A percentile compares a stretch with the other conserved stretches of the same genome.
Conservation (phyloP, 2,113 vertebrate species). For the Triplophysa dalaica region DNA sequence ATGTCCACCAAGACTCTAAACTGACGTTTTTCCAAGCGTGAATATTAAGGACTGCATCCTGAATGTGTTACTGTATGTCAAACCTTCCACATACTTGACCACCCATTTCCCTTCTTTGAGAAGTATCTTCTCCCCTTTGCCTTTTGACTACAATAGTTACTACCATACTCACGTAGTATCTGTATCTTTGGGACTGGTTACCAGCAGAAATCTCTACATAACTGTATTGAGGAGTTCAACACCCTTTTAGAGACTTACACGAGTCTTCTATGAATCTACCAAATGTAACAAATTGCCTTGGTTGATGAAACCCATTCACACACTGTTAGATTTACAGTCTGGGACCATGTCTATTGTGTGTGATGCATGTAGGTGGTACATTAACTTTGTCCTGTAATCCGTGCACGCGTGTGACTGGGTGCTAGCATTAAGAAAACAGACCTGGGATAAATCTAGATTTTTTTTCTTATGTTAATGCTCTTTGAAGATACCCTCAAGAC, state of each 20-base stretch:
- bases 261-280: slow-evolving; percentile 1
- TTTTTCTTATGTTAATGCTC: no score
- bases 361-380: neutral
- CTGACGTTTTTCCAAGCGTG: slow-evolving; percentile 46
- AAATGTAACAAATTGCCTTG: slow-evolving; percentile 27
- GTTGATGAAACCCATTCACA: slow-evolving; percentile 9
- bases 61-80: slow-evolving; percentile 41
- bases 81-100: slow-evolving; percentile 24
- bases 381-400: neutral
- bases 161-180: neutral
- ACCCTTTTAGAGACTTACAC: slow-evolving; percentile 1
- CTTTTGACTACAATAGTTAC: slow-evolving; percentile 37
- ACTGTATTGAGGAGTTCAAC: slow-evolving; percentile 34
- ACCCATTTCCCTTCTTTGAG: slow-evolving; percentile 6
- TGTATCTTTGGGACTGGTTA: slow-evolving; percentile 16
- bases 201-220: slow-evolving; percentile 11
- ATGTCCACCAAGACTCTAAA: slow-evolving; percentile 65
- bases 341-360: neutral
- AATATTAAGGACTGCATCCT: slow-evolving; percentile 53
- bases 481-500: no score
- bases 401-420: slow-evolving; percentile 18
- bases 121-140: slow-evolving; percentile 16
- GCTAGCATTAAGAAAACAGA: slow-evolving; percentile 31
- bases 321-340: neutral
- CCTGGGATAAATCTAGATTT: slow-evolving; percentile 37